Conservation (phyloP, 2,888 invertebrate genomes). For the Acronicta psi region DNA sequence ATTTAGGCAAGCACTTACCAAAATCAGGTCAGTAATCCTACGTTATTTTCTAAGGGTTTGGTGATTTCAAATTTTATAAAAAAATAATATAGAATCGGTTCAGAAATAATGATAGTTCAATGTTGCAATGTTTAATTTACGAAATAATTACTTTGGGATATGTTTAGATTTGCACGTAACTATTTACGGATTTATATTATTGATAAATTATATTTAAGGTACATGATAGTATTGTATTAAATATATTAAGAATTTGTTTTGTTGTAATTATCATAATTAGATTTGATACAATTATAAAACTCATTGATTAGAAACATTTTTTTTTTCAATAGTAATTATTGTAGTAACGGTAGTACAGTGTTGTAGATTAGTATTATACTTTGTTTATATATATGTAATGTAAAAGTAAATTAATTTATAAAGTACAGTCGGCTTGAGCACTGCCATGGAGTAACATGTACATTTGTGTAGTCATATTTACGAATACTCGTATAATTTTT, state of each 20-base stretch:
- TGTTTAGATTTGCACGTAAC: conserved; percentile 1
- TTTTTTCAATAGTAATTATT: conserved; percentile 8
- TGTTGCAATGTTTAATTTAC: conserved; percentile 12
- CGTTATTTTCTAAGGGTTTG: conserved; percentile 36
- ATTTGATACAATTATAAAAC: conserved; percentile 15
- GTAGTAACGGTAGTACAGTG: conserved; percentile 33
- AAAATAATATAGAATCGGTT: conserved; percentile 4
- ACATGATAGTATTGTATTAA: conserved; percentile 22
- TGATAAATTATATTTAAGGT: conserved; percentile 11
- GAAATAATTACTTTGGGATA: conserved; percentile 1
- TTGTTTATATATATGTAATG: conserved; percentile 33
- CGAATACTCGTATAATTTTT: conserved; percentile 25
- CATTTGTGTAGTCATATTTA: conserved; percentile 31
- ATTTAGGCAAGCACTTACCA: conserved; percentile 64
- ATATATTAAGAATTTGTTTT: conserved; percentile 14
- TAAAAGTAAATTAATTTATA: conserved; percentile 28
- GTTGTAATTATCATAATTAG: conserved; percentile 6
- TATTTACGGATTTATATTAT: conserved; percentile 9
- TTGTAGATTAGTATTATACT: conserved; percentile 27
- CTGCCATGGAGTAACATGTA: conserved; percentile 60
- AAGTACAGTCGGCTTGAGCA: conserved; percentile 56
- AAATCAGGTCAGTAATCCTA: conserved; percentile 73
- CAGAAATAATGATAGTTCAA: conserved; percentile 16
- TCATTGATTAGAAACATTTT: conserved; percentile 9
- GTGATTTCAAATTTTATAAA: conserved; percentile 16